Base-by-base conservation (phyloP, 2,113 vertebrate genomes). In the Garra rufa region DNA sequence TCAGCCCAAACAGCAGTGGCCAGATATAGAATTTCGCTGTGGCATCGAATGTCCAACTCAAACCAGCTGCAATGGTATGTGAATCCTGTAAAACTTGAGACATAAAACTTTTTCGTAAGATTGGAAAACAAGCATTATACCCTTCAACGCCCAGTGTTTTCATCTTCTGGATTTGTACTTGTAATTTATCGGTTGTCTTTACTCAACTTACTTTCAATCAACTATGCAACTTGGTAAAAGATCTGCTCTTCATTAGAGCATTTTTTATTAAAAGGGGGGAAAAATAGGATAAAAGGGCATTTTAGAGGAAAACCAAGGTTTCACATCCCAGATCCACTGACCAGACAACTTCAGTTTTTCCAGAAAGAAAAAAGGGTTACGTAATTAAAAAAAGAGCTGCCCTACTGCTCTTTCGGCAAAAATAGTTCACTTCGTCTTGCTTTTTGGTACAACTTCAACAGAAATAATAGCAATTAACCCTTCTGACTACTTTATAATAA, bases 31-130 rank as follows among this genome's bases (percentile, higher is more conserved):
- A 59, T 85, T 84, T 82, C 67, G 44, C 34, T 21, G 76, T 50
- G 70, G 85, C 83, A 82, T 82, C 26, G 26, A 65, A 61, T 75
- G 41, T 82, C 52, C 63, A 59, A 85, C 59, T 73, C 63, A 57
- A 83, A 85, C 43, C 87, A 88, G 86, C 83, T 88, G 88, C 71
- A 44, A 74, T 65, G 61, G 71, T 65, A 82, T 76, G 82, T 69
- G 78, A 65, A 82, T 70, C 52, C 67, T 61, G 70, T 71, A 83
- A 55, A 76, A 76, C 30, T 79, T 43, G 52, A 52, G 44, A 71
- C 67, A 63, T 50, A 48, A 67, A 38, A 79, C 38, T 26, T 15
- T 78, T 13, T 57, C 3, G 7, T 52, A 70, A 11, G 48, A 38
- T 52, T 43, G n/a, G 30, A 77, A 77, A 59, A 52, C 52, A 41